Conservation (phyloP, 2,888 invertebrate species). For the Himalopsyche anomala region DNA sequence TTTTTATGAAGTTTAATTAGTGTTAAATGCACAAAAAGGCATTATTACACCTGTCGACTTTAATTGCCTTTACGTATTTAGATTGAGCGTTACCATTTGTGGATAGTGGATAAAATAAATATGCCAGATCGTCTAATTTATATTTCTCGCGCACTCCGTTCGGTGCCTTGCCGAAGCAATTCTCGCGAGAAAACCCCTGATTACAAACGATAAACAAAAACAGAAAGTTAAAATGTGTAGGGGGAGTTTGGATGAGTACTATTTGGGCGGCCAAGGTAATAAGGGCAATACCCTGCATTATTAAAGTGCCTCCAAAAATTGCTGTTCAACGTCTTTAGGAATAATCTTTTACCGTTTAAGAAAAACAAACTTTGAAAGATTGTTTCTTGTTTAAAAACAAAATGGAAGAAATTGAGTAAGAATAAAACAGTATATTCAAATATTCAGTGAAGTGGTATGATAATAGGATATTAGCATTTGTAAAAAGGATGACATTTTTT, state of each 20-base stretch:
- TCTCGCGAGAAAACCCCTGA: slow-evolving; percentile 37
- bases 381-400: too few relatives aligned
- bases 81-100: slow-evolving; percentile 7
- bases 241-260: slow-evolving; percentile 21
- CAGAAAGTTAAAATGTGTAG: slow-evolving; percentile 35
- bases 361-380: too few relatives aligned
- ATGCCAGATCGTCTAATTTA: slow-evolving; percentile 34
- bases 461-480: too few relatives aligned
- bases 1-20: too few relatives aligned
- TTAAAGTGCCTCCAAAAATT: background rate
- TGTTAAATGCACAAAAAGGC: background rate
- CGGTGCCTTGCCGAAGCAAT: slow-evolving; percentile 20
- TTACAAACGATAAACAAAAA: slow-evolving; percentile 48
- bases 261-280: background rate
- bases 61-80: slow-evolving; percentile 20
- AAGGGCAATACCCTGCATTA: slow-evolving; percentile 16
- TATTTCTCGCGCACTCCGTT: slow-evolving; percentile 28
- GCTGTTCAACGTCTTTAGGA: too few relatives aligned
- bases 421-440: too few relatives aligned
- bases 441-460: too few relatives aligned
- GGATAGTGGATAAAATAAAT: slow-evolving; percentile 28
- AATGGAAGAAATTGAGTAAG: too few relatives aligned
- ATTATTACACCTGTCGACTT: background rate
- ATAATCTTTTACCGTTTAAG: too few relatives aligned
- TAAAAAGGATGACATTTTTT: too few relatives aligned